Base-by-base conservation (phyloP, 2,113 vertebrate genomes). In the Poeciliopsis occidentalis region DNA sequence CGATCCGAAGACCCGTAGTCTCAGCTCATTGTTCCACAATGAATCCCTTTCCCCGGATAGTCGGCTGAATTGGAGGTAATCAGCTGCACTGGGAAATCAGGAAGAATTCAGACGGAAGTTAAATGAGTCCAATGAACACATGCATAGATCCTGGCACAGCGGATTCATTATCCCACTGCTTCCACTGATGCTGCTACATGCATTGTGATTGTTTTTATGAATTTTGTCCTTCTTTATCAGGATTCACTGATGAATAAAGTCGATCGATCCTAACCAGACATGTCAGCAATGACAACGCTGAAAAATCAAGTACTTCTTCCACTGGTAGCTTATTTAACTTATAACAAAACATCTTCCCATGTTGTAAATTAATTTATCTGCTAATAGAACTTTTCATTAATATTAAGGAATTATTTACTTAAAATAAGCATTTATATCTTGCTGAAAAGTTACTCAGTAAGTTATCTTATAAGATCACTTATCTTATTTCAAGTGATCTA, bases 1-100 rank as follows among this genome's bases (percentile, higher is more conserved):
- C 62, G 15, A 76, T 82, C 60, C 75, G 64, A 62, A 76, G 73
- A 75, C 54, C 76, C 77, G 13, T 31, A 72, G 79, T 73, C 64
- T 71, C 61, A 27, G 32, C 78, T 85, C 73, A 76, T 76, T 41
- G 74, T 83, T 73, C 79, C 80, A 79, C 66, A 61, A 75, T 79
- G 79, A 81, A 81, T 81, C 78, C 78, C 63, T 63, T 60, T 80
- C 74, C 82, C 77, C 75, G 61, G 82, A 88, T 76, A 71, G 79
- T 75, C 24, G 19, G 60, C 67, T 68, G 60, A 85, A 92, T 91
- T 83, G 85, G 72, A 88, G 76, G 80, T 86, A 89, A 90, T 91
- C 89, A 82, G 60, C 76, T 78, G 72, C 76, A 67, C 70, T 11
- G 64, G 83, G 79, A 79, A 83, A 83, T 87, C 72, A 76, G 10